Evolutionary conservation across 37 sponge, comb jelly and placozoan species (phyloP).

Genomic region (Beroe ovata): DNA sequence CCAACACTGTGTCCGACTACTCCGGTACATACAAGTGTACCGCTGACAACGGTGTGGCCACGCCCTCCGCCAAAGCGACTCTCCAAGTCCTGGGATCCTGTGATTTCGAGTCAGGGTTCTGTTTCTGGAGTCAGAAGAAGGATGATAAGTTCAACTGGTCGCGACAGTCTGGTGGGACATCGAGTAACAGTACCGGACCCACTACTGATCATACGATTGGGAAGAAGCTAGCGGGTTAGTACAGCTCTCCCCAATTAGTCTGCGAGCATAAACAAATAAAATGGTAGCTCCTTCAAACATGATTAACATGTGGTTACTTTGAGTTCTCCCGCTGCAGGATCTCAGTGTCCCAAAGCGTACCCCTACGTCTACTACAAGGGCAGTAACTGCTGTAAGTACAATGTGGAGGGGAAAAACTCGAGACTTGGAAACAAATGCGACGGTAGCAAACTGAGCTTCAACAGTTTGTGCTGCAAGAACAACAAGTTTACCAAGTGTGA

Average conservation of each 20-base stretch:
- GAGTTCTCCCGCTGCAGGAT: neutral
- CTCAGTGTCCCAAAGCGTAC: neutral
- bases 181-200: constrained; percentile 34
- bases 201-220: constrained; percentile 49
- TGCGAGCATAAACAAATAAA: too few relatives aligned
- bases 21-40: neutral
- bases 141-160: constrained; percentile 64
- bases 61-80: neutral
- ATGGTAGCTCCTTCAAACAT: too few relatives aligned
- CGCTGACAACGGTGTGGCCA: constrained; percentile 15
- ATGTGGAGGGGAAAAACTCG: neutral
- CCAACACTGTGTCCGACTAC: neutral
- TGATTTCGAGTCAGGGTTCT: constrained; percentile 58
- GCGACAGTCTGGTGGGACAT: neutral
- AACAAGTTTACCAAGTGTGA: neutral
- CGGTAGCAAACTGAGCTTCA: neutral
- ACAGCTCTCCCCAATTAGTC: too few relatives aligned
- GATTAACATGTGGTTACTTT: too few relatives aligned
- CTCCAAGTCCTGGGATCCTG: constrained; percentile 6
- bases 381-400: constrained; percentile 1
- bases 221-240: too few relatives aligned
- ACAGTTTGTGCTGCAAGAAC: constrained; percentile 26
- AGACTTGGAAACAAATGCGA: neutral
- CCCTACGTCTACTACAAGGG: constrained; percentile 48
- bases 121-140: constrained; percentile 55